A percentile compares a stretch with the other conserved stretches of the same genome.
Evolutionary conservation across 1,140 invertebrate species (phyloP).

Genomic region (Drosophila murphyi): DNA sequence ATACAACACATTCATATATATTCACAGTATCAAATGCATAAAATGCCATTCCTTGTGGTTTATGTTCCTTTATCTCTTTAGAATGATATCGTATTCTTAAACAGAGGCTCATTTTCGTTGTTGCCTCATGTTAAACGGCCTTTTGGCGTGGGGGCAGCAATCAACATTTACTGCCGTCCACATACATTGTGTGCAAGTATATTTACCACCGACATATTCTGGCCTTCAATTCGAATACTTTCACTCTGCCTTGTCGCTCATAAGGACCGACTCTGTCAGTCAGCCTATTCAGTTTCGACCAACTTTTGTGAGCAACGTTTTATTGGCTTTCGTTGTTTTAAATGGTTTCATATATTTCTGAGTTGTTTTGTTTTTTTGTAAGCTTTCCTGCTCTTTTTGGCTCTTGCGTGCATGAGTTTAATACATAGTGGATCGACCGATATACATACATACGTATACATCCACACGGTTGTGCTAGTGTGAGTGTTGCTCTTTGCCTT

Average conservation of each 20-base stretch:
- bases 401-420: constrained; percentile 64
- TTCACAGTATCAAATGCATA: no score
- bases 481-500: constrained; percentile 53
- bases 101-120: background rate
- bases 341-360: constrained; percentile 23
- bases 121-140: constrained; percentile 8
- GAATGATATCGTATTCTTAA: no score
- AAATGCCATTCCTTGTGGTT: no score
- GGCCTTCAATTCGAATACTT: constrained; percentile 63
- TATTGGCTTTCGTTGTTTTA: constrained; percentile 53
- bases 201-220: constrained; percentile 66
- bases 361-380: constrained; percentile 6
- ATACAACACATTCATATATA: no score
- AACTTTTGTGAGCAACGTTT: constrained; percentile 47
- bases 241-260: constrained; percentile 52
- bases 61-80: background rate
- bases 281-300: constrained; percentile 19
- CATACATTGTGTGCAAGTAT: background rate
- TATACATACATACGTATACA: constrained; percentile 21
- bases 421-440: constrained; percentile 67
- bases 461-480: no score
- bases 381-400: constrained; percentile 31
- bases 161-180: constrained; percentile 11
- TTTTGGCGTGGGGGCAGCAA: background rate
- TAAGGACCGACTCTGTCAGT: constrained; percentile 1